Conservation (phyloP, 2,888 invertebrate species). For the Clostera curtula region DNA sequence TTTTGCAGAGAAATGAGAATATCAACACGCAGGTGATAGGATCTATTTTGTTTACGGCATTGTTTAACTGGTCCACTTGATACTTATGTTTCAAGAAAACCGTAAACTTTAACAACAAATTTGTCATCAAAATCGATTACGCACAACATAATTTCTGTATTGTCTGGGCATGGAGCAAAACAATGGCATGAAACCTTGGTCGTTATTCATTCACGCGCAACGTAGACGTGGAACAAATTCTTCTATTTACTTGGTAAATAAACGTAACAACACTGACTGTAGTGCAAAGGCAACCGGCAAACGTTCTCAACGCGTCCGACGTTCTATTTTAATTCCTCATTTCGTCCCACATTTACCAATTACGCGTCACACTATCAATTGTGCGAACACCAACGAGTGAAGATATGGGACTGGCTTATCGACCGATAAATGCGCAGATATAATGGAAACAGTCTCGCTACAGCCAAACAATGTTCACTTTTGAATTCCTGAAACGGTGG, state of each 20-base stretch:
- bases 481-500: conserved; percentile 66
- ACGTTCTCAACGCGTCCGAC: conserved; percentile 33
- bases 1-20: too few species aligned
- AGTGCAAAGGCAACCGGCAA: conserved; percentile 41
- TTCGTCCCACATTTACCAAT: conserved; percentile 31
- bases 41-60: too few species aligned
- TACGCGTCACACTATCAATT: conserved; percentile 29
- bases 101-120: too few species aligned
- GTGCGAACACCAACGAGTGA: conserved; percentile 16
- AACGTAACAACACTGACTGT: conserved; percentile 42
- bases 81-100: too few species aligned
- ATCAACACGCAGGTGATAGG: too few species aligned
- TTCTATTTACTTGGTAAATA: conserved; percentile 60
- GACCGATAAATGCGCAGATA: conserved; percentile 47
- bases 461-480: conserved; percentile 59
- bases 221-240: conserved; percentile 59
- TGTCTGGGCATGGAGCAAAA: conserved; percentile 38
- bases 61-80: too few species aligned
- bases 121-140: conserved; percentile 16
- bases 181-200: conserved; percentile 58
- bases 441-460: conserved; percentile 42
- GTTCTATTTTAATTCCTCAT: conserved; percentile 35
- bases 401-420: conserved; percentile 53
- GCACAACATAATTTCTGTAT: conserved; percentile 28
- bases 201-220: conserved; percentile 58